These are phyloP conservation scores for Echinometra lucunter DNA, from an alignment of 53 echinoderm and acorn worm species.

Conservation along the genomic window DNA sequence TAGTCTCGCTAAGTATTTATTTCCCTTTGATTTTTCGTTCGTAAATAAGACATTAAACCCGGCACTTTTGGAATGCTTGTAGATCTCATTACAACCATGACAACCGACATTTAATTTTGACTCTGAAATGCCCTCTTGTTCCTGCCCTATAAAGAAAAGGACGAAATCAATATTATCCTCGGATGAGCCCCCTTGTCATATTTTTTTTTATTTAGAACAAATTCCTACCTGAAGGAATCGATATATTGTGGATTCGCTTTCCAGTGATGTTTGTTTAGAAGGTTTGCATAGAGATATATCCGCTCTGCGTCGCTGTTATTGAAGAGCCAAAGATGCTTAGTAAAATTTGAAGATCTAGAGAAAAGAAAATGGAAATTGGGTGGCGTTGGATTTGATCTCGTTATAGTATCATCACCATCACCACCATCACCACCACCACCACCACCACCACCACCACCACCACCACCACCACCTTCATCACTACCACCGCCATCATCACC, in stretches of 20 bases:
- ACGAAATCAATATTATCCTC: too few species aligned
- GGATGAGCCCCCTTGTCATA: neutral
- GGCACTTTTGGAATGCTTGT: too few species aligned
- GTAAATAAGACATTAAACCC: too few species aligned
- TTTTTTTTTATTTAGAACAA: neutral
- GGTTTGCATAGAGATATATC: slow-evolving; percentile 50
- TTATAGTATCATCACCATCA: neutral
- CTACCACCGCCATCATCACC: neutral
- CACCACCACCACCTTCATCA: too few species aligned
- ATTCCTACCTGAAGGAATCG: slow-evolving; percentile 24
- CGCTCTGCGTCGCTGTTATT: slow-evolving; percentile 63
- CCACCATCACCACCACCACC: too few species aligned
- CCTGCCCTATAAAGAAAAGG: too few species aligned
- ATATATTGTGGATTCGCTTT: neutral
- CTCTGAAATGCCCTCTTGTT: too few species aligned
- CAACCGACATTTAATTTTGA: too few species aligned
- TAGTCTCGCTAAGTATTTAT: too few species aligned
- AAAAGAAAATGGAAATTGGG: neutral
- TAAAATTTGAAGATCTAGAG: slow-evolving; percentile 44
- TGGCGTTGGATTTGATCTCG: neutral
- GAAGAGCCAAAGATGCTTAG: slow-evolving; percentile 39
- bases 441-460: too few species aligned
- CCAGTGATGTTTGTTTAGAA: slow-evolving; percentile 6
- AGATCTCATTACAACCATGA: too few species aligned
- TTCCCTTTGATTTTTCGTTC: too few species aligned